These are phyloP conservation scores for Phrynocephalus vlangalii DNA, from an alignment of 2,797 vertebrate genomes.

Conservation along the genomic window DNA sequence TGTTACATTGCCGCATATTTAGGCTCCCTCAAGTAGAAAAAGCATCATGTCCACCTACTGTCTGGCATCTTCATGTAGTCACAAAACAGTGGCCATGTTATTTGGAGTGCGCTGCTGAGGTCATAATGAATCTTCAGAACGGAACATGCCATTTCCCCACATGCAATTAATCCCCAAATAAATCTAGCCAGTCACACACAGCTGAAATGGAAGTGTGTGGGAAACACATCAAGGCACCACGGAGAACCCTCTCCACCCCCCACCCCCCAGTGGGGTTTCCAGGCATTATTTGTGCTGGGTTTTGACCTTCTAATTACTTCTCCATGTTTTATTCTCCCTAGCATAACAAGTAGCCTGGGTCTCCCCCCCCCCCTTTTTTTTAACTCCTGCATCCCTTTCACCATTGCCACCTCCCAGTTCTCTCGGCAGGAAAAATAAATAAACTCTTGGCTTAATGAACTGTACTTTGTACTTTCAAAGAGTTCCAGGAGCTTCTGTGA, in stretches of 20 bases:
- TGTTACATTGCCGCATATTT: slow-evolving; percentile 18
- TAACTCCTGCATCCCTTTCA: slow-evolving; percentile 48
- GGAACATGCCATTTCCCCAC: slow-evolving; percentile 50
- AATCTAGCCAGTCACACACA: slow-evolving; percentile 44
- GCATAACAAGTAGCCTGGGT: slow-evolving; percentile 41
- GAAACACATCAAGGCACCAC: slow-evolving; percentile 48
- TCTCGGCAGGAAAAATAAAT: slow-evolving; percentile 54
- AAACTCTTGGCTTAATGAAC: slow-evolving; percentile 69
- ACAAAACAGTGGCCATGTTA: slow-evolving; percentile 59
- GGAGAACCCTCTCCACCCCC: background rate
- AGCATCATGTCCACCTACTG: slow-evolving; percentile 39
- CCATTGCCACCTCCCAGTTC: background rate
- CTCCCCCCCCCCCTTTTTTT: slow-evolving; percentile 30
- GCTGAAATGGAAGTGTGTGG: slow-evolving; percentile 49
- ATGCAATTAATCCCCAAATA: slow-evolving; percentile 40
- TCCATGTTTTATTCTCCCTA: slow-evolving; percentile 60
- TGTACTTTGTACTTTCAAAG: slow-evolving; percentile 52
- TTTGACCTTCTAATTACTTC: slow-evolving; percentile 73
- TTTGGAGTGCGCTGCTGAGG: slow-evolving; percentile 51
- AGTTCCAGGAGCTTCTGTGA: slow-evolving; percentile 46
- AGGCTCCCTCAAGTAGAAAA: slow-evolving; percentile 48
- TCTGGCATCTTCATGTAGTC: slow-evolving; percentile 51
- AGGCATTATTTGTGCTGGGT: slow-evolving; percentile 58
- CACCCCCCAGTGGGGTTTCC: slow-evolving; percentile 34
- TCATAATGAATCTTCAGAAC: slow-evolving; percentile 51